Conservation (phyloP, 2,797 vertebrate species). For the Holocentrus rufus region DNA sequence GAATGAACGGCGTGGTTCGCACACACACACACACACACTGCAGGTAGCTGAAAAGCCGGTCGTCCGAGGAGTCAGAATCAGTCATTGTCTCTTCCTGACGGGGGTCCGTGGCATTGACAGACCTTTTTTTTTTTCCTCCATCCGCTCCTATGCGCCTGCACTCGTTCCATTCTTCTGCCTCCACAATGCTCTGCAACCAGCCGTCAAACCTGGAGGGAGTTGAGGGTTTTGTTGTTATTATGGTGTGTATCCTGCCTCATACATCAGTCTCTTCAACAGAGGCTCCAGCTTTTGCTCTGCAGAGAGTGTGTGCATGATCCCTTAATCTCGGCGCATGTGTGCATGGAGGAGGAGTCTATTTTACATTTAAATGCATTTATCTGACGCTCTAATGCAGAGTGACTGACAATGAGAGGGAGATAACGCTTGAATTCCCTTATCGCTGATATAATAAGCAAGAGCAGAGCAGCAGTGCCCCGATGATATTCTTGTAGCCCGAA, state of each 20-base stretch:
- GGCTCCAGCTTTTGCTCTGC: too few relatives aligned
- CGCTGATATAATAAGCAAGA: not conserved
- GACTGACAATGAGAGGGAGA: too few relatives aligned
- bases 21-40: slow-evolving; percentile 56
- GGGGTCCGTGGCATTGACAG: slow-evolving; percentile 37
- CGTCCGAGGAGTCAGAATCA: slow-evolving; percentile 17
- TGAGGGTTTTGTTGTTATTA: not conserved
- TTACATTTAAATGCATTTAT: too few relatives aligned
- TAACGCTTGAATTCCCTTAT: too few relatives aligned
- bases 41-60: slow-evolving; percentile 57
- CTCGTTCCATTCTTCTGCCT: slow-evolving; percentile 15
- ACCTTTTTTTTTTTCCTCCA: slow-evolving; percentile 34
- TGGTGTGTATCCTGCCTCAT: not conserved
- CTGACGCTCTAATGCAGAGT: too few relatives aligned
- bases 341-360: too few relatives aligned
- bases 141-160: slow-evolving; percentile 4
- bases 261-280: too few relatives aligned
- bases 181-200: slow-evolving; percentile 6
- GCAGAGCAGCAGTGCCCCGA: not conserved
- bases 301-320: not conserved
- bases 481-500: too few relatives aligned
- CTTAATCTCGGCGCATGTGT: too few relatives aligned
- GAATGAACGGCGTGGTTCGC: slow-evolving; percentile 33
- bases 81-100: slow-evolving; percentile 19
- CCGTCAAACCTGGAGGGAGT: slow-evolving; percentile 60